Conservation (phyloP, 2,888 invertebrate species). For the Eupsilia transversa region DNA sequence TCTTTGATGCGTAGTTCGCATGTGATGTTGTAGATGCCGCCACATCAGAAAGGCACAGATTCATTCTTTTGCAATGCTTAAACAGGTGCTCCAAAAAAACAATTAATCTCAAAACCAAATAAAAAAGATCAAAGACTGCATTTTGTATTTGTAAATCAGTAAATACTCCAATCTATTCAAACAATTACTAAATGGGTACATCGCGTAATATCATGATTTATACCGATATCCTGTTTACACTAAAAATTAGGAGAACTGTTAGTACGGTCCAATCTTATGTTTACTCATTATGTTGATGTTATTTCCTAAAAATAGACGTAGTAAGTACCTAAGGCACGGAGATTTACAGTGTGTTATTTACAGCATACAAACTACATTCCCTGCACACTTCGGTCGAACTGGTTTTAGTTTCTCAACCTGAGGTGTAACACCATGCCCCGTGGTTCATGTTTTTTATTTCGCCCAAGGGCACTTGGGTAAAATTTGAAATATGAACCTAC, state of each 20-base stretch:
- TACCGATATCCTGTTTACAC: constrained; percentile 38
- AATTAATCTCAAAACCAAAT: background rate
- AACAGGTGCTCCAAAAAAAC: background rate
- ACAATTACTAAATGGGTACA: constrained; percentile 15
- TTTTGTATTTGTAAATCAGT: background rate
- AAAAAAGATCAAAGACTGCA: constrained; percentile 23
- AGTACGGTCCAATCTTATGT: background rate
- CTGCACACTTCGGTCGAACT: background rate
- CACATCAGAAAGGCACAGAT: background rate
- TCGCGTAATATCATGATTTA: constrained; percentile 20
- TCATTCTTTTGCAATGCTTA: background rate
- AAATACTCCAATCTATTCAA: constrained; percentile 11
- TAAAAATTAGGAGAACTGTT: constrained; percentile 25
- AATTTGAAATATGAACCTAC: background rate
- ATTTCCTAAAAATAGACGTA: constrained; percentile 26
- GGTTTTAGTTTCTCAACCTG: too few species aligned
- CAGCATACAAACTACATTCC: background rate
- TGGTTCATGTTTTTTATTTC: too few species aligned
- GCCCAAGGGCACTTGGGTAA: background rate
- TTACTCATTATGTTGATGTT: constrained; percentile 39
- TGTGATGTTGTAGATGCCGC: too few species aligned
- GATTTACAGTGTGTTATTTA: background rate
- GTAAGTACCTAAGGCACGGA: background rate
- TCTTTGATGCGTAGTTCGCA: too few species aligned
- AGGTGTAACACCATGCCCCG: too few species aligned